Base-by-base conservation (phyloP, 2,113 vertebrate genomes). In the Myotis davidii region DNA sequence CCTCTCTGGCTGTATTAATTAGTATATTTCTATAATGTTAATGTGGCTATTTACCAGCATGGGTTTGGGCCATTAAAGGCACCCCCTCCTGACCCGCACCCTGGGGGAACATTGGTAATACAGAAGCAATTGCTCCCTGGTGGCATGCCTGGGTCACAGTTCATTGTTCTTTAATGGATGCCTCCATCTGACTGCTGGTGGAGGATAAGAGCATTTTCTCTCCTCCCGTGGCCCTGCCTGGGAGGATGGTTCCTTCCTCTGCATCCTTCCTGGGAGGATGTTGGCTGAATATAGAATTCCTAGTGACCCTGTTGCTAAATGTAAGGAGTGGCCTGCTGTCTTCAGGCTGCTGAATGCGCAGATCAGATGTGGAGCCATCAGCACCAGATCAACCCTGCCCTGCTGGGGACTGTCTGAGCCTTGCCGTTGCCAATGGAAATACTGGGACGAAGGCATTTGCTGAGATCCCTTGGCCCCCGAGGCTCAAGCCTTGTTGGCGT, bases 111-210 rank as follows among this genome's bases (percentile, higher is more conserved):
- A 93, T 97, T 65, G 96, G 85, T 97, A 95, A 95, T 23, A 20
- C 17, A 64, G 92, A 96, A 97, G 67, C 81, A 94, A 52, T 97
- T 97, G 86, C 74, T 97, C 77, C 77, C 74, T 90, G 52, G 86
- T 97, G 94, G 97, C 97, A 95, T 88, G 97, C 97, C n/a, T 72
- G 76, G 94, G 90, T 96, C 64, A 87, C 91, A 65, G 81, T 91
- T 96, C 91, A 81, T 85, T 93, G 69, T 87, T 96, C 94, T 86
- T 93, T 96, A 98, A 94, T 97, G 96, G 97, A 50, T 85, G 69
- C 64, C 88, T 77, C 97, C 97, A 95, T 98, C 94, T 97, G 97
- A 88, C 97, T 98, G 97, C 88, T 73, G 87, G 54, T 69, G 74
- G 85, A 88, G 0, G 93, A 97, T 98, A 97, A 97, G 70, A 96